Evolutionary conservation across 2,888 invertebrate genomes (phyloP), one percentile per base, ranked within the genome.

Genomic region (Incurvaria masculella): DNA sequence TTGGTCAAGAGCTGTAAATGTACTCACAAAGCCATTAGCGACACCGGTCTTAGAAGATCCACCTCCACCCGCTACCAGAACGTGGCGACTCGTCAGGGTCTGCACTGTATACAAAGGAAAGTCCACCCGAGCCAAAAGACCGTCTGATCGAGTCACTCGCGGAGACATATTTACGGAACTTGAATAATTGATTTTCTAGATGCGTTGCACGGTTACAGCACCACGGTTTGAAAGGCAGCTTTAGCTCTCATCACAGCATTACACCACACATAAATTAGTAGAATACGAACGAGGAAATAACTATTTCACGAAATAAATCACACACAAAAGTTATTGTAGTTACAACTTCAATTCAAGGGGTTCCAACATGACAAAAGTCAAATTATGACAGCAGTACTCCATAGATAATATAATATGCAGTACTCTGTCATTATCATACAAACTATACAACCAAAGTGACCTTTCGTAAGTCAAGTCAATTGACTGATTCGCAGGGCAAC

Each of bases 11-110:
- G 17, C 21, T 4, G 3, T 19, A 21, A 5, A 11, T 6, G 2
- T 57, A 86, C 92, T 88, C 79, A 94, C 97, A 79, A 99, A 94
- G 68, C 95, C 94, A 83, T 99, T 99, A 33, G 91, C 90, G 48
- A 99, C 93, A 47, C 99, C 99, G 42, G 97, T 97, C 70, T 96
- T 97, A 16, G 97, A 89, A 33, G 94, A 89, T 49, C 99, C 98
- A 51, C 98, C 99, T 47, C 98, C 98, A 47, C 98, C 99, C 53
- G 94, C 97, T 44, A 99, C 94, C 52, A 99, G 78, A 59, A 98
- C 89, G 79, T 97, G 96, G 56, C 94, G 85, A 70, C 91, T 92
- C 23, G 93, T 93, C 51, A 97, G 79, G 81, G 93, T 90, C 74
- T 92, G 90, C 26, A 97, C 82, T 2, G 92, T 88, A 68, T 96